Base-by-base conservation (phyloP, 2,888 invertebrate genomes). In the Drosophila paramelanica region DNA sequence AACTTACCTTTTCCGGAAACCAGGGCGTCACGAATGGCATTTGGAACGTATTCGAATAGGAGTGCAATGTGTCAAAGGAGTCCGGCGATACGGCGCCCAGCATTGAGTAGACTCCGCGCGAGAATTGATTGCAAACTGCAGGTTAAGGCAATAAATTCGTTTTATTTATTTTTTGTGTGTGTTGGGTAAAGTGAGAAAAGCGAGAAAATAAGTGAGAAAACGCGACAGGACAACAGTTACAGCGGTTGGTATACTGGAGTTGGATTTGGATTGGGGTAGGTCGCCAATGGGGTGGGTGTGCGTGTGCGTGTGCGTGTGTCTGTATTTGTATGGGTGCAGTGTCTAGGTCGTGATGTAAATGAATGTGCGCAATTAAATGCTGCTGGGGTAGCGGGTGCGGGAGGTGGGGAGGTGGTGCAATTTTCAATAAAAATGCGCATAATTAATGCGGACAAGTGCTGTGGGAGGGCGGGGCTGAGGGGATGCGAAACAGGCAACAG, bases 1-100 rank as follows among this genome's bases (percentile, higher is more conserved):
- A 62, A 89, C 92, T 93, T 93, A 96, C 96, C 94, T 97, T 97
- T 93, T 98, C 97, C 1, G 98, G 97, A 91, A 97, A 98, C 97
- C 97, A 97, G 23, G 97, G 97, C 51, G 97, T 97, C 75, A 98
- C 96, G 92, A 98, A 98, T 50, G 98, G 98, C 96, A 98, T 97
- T 93, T 98, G 97, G 92, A 98, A 98, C 57, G 98, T 97, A 93
- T 98, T 98, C 91, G 97, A 97, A 93, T 98, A 98, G 38, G 98
- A 98, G 92, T 98, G 97, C 60, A 98, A 94, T 33, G 97, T 98
- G 93, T 98, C 97, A 92, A 98, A 98, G 31, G 97, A 97, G 91
- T 97, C 97, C 56, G 97, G 97, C 65, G 97, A 96, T 55, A 98
- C 97, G 25, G 97, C 97, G 41, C 97, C 97, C 83, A 98, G 93